phyloP scores from a whole-genome alignment of 2,797 vertebrate species.

The Liasis olivaceus region DNA sequence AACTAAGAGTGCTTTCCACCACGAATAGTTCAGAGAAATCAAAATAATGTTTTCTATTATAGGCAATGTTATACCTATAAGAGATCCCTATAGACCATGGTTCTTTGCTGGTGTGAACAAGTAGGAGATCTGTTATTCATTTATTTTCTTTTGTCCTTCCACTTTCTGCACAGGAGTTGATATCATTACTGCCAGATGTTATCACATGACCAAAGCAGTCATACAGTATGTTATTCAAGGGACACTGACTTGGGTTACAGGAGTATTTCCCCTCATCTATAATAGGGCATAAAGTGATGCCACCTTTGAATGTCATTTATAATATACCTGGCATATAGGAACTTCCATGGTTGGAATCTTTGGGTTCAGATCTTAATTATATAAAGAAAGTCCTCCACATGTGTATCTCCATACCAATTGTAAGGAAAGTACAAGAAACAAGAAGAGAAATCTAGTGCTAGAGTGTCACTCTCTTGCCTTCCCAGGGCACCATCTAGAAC shows the following conservation, averaged over 20 bases:
- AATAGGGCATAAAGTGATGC: not conserved
- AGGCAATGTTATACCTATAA: not conserved
- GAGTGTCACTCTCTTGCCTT: not conserved
- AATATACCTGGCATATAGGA: not conserved
- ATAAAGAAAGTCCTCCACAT: not conserved
- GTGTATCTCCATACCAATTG: not conserved
- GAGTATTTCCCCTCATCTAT: not conserved
- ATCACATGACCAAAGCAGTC: not conserved
- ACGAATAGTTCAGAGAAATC: not conserved
- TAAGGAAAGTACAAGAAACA: not conserved
- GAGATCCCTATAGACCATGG: not conserved
- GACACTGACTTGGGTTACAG: not conserved
- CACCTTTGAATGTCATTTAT: not conserved
- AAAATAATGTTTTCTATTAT: not conserved
- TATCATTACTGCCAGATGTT: not conserved
- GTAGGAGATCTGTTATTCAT: not conserved
- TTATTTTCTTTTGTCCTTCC: not conserved
- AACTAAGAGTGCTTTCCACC: not conserved
- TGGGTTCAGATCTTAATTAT: not conserved
- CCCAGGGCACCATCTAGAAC: not conserved
- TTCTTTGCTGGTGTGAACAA: not conserved
- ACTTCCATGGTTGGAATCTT: not conserved
- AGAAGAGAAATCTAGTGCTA: not conserved
- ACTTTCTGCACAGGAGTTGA: not conserved
- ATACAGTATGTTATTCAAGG: not conserved